phyloP scores from a whole-genome alignment of 2,888 invertebrate genomes.

The Xestobium rufovillosum region DNA sequence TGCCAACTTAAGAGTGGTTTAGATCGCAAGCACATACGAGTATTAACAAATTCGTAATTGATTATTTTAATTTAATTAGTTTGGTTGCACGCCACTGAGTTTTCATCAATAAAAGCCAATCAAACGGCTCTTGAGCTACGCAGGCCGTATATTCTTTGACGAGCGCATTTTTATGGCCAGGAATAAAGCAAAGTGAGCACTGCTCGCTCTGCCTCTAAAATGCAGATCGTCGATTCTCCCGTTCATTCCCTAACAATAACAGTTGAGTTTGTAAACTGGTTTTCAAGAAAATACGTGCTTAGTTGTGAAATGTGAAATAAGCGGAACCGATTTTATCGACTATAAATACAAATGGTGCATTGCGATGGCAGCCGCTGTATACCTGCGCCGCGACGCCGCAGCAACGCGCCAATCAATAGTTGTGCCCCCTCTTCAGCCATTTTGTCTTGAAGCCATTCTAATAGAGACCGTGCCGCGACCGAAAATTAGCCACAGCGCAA shows the following conservation, averaged over 20 bases:
- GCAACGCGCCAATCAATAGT: constrained; percentile 43
- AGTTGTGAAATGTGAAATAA: constrained; percentile 23
- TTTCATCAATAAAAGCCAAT: too few relatives aligned
- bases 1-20: too few relatives aligned
- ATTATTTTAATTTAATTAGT: too few relatives aligned
- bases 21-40: too few relatives aligned
- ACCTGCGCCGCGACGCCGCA: constrained; percentile 40
- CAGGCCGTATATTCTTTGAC: too few relatives aligned
- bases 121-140: too few relatives aligned
- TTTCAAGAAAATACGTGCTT: not conserved
- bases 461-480: constrained; percentile 23
- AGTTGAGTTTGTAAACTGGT: not conserved
- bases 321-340: constrained; percentile 41
- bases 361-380: constrained; percentile 36
- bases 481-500: constrained; percentile 33
- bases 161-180: too few relatives aligned
- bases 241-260: not conserved
- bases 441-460: constrained; percentile 41
- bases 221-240: too few relatives aligned
- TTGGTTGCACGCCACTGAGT: too few relatives aligned
- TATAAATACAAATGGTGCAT: constrained; percentile 43
- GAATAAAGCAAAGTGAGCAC: too few relatives aligned
- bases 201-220: too few relatives aligned
- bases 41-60: too few relatives aligned
- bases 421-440: constrained; percentile 43